phyloP scores from a whole-genome alignment of 2,888 invertebrate species.

The Amblyteles armatorius region DNA sequence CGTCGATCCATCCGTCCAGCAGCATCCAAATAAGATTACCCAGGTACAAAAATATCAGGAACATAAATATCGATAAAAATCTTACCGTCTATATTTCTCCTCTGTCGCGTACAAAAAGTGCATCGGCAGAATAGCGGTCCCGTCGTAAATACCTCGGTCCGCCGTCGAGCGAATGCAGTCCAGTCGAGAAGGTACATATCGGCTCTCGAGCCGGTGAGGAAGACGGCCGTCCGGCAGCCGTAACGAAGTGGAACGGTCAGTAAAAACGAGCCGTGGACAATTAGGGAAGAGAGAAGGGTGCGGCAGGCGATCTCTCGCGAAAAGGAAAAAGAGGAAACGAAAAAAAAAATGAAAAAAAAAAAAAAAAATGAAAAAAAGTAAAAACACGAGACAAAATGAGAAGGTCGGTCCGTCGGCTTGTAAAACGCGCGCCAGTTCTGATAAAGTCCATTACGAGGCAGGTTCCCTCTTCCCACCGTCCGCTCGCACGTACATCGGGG shows the following conservation, averaged over 20 bases:
- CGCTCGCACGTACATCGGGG: constrained; percentile 52
- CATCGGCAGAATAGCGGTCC: neutral
- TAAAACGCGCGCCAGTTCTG: constrained; percentile 68
- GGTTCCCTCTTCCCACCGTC: constrained; percentile 15
- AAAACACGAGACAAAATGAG: constrained; percentile 56
- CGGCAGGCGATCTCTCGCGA: constrained; percentile 37
- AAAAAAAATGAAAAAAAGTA: constrained; percentile 16
- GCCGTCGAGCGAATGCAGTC: neutral
- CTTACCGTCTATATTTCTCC: no score
- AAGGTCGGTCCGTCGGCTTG: constrained; percentile 76
- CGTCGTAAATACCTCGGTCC: neutral
- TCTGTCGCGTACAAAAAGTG: no score
- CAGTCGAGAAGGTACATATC: neutral
- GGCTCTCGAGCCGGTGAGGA: constrained; percentile 42
- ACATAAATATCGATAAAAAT: no score
- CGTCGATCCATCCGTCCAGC: no score
- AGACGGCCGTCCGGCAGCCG: constrained; percentile 68
- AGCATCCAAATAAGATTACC: no score
- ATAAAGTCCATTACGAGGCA: constrained; percentile 78
- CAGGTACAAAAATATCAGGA: no score
- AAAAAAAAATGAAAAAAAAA: constrained; percentile 52
- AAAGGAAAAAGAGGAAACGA: neutral
- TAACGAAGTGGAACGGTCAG: constrained; percentile 78
- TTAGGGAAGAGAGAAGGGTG: constrained; percentile 70
- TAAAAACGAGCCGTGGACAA: constrained; percentile 80